Base-by-base conservation (phyloP, 2,113 vertebrate genomes). In the Rhadina sibilatrix region DNA sequence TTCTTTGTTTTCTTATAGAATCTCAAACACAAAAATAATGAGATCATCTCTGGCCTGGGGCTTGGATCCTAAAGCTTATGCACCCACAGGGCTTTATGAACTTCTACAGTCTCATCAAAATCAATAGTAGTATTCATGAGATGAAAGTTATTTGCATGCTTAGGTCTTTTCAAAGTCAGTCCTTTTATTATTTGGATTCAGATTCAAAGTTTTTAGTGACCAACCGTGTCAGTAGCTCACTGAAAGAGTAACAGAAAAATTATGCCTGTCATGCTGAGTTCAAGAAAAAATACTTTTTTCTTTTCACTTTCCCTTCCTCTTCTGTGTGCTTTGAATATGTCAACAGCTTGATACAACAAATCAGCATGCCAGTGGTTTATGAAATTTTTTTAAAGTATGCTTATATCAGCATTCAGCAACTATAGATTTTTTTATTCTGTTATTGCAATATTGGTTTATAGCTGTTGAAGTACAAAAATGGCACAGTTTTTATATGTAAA, bases 141-240 rank as follows among this genome's bases (percentile, higher is more conserved):
- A 53, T 31, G 14, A 47, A 92, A 56, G 16, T n/a, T 83, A 89
- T 91, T 91, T 91, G 76, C 50, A 81, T 91, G 19, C 20, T 77
- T 78, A 76, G 75, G 74, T 84, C 90, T 89, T 93, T 91, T 78
- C 56, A 74, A 81, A 89, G 76, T 90, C 85, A 83, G 14, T 25
- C 18, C 7, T 42, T 81, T 78, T 76, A 87, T 86, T 82, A 53
- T 87, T 70, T 94, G 59, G 40, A 94, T 77, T 72, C 37, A 33
- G 33, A 23, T 38, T 89, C 46, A 75, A 84, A 93, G 68, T 72
- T 90, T 74, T 91, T 56, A 68, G 61, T 75, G 75, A 74, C 46
- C 44, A 88, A 76, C 37, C 9, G 31, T 46, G 15, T 75, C 53
- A 86, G 44, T 10, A 68, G 10, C 38, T 77, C 27, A 46, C 5